phyloP scores from a whole-genome alignment of 2,888 invertebrate genomes.

The Lasioglossum marginatum region DNA sequence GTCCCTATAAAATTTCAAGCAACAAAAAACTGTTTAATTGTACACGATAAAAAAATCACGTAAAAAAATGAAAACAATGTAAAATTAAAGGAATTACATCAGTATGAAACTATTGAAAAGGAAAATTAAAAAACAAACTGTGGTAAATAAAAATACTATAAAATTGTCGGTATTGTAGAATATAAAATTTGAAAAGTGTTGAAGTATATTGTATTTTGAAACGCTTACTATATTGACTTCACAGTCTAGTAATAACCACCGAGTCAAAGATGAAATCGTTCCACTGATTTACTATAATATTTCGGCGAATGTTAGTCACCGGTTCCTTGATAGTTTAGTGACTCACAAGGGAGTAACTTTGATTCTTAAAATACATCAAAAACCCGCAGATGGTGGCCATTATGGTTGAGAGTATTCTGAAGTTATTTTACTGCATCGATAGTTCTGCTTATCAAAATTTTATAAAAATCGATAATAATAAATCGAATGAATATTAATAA shows the following conservation, averaged over 20 bases:
- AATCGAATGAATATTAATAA: background rate
- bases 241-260: background rate
- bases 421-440: background rate
- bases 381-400: background rate
- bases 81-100: background rate
- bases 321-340: conserved; percentile 14
- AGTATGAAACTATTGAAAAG: background rate
- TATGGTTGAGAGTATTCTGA: background rate
- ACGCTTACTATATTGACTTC: background rate
- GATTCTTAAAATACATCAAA: conserved; percentile 19
- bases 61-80: background rate
- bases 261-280: conserved; percentile 2
- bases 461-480: background rate
- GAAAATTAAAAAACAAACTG: background rate
- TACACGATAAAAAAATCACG: no score
- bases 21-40: no score
- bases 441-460: background rate
- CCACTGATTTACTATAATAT: conserved; percentile 6
- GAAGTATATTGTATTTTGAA: background rate
- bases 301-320: conserved; percentile 1
- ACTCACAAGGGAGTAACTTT: conserved; percentile 8
- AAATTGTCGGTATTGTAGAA: background rate
- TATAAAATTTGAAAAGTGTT: background rate
- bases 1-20: background rate
- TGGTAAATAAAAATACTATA: background rate